Evolutionary conservation across 2,888 invertebrate genomes (phyloP), one percentile per base, ranked within the genome.

Genomic region (Adelphocoris suturalis): DNA sequence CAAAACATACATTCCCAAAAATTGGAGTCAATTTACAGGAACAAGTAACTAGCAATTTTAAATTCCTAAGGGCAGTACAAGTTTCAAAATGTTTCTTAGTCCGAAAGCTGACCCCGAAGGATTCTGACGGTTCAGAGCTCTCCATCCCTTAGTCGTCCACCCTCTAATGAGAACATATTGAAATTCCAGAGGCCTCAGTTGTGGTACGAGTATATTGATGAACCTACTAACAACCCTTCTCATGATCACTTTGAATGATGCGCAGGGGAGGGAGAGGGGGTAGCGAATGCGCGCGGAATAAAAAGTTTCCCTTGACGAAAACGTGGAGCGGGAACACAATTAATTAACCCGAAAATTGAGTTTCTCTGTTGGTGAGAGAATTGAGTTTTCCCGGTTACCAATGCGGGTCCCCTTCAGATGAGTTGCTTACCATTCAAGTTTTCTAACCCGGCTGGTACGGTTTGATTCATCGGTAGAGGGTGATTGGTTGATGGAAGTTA

Each of bases 301-400:
- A 68, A 52, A 68, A 68, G 68, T 68, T 68, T 23, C 23, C 68
- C 68, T 68, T 68, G 68, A 68, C 68, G 68, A 23, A 68, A 27
- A 27, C 68, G 19, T 19, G 68, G 68, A 11, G 68, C 23, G 19
- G 19, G 27, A 68, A 68, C 68, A 5, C 68, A 68, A 68, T 68
- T 68, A 68, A 68, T 68, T 68, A 68, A 68, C 68, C 68, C 68
- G 19, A 7, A 68, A 27, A 68, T 68, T 23, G 23, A 23, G 23
- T 68, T 23, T 5, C 23, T 11, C 68, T 27, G 23, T 12, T 27
- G 68, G 68, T 7, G 68, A 68, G 27, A 13, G 52, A 52, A 52
- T 52, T 16, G 52, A 23, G 68, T 68, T 68, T 19, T 68, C 68
- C 19, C 68, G 68, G 68, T 23, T 23, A 19, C 37, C 68, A 68